Evolutionary conservation across 2,888 invertebrate species (phyloP).

Genomic region (Lithophane semibrunnea): DNA sequence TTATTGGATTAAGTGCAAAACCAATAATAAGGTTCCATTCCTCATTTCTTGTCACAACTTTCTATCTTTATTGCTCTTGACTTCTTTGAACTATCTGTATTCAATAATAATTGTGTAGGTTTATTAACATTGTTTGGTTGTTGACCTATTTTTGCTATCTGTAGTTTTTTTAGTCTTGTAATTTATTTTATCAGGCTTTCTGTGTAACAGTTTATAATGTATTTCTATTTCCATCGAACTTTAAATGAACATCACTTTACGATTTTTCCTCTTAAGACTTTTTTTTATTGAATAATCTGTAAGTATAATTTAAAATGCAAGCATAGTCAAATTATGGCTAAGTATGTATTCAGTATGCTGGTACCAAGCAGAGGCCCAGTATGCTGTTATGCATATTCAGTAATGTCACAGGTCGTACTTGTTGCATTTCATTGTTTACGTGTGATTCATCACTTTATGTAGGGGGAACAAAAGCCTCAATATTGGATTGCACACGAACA

Average conservation of each 20-base stretch:
- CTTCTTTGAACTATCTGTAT: constrained; percentile 5
- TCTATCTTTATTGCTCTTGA: constrained; percentile 17
- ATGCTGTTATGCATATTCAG: constrained; percentile 76
- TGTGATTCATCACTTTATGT: constrained; percentile 76
- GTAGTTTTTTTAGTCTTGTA: background rate
- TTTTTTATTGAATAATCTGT: constrained; percentile 4
- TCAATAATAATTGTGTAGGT: constrained; percentile 17
- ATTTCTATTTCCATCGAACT: background rate
- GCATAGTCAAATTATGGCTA: constrained; percentile 34
- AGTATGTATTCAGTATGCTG: constrained; percentile 35
- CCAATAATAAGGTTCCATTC: background rate
- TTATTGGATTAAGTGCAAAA: background rate
- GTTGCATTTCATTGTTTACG: constrained; percentile 73
- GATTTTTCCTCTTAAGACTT: background rate
- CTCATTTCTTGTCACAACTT: constrained; percentile 9
- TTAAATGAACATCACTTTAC: background rate
- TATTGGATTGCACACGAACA: constrained; percentile 42
- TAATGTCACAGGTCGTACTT: constrained; percentile 74
- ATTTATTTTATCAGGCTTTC: constrained; percentile 2
- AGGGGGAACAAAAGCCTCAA: constrained; percentile 43
- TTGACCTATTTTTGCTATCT: constrained; percentile 30
- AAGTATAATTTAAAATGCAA: constrained; percentile 22
- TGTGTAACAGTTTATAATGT: background rate
- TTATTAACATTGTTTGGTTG: constrained; percentile 20
- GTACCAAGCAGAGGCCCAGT: constrained; percentile 62